Evolutionary conservation across 2,888 invertebrate species (phyloP).

Genomic region (Eristalis arbustorum): DNA sequence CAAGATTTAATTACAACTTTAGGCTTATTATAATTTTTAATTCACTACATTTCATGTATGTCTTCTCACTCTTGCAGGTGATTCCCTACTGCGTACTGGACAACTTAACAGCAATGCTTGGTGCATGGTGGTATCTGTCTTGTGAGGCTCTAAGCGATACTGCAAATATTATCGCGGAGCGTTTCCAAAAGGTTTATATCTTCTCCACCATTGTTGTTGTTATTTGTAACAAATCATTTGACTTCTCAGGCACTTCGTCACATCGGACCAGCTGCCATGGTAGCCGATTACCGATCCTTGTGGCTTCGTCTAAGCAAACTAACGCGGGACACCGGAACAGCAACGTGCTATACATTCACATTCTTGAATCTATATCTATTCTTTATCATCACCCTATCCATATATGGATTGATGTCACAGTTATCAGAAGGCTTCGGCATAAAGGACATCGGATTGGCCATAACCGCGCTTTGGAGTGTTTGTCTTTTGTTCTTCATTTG

Average conservation of each 20-base stretch:
- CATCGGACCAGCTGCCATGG: conserved; percentile 85
- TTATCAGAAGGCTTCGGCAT: conserved; percentile 87
- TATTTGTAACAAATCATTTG: not conserved
- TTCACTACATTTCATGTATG: not conserved
- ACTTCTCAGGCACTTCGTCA: conserved; percentile 83
- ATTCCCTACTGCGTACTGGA: conserved; percentile 87
- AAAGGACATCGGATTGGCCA: conserved; percentile 86
- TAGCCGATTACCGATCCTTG: conserved; percentile 86
- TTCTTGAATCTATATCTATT: conserved; percentile 86
- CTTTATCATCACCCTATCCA: conserved; percentile 87
- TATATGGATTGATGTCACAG: conserved; percentile 87
- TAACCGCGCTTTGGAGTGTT: conserved; percentile 85
- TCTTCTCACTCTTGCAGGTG: conserved; percentile 77
- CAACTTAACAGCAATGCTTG: conserved; percentile 85
- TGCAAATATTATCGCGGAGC: conserved; percentile 85
- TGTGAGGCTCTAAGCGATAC: conserved; percentile 85
- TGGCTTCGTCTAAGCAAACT: conserved; percentile 87
- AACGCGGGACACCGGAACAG: conserved; percentile 84
- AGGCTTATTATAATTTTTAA: not conserved
- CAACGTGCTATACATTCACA: conserved; percentile 86
- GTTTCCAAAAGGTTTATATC: conserved; percentile 83
- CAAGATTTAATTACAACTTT: too few species aligned
- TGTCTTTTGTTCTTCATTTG: conserved; percentile 87
- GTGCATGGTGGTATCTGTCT: conserved; percentile 87
- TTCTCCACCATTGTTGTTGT: not conserved